Conservation (phyloP, 2,888 invertebrate species). For the Incurvaria masculella region DNA sequence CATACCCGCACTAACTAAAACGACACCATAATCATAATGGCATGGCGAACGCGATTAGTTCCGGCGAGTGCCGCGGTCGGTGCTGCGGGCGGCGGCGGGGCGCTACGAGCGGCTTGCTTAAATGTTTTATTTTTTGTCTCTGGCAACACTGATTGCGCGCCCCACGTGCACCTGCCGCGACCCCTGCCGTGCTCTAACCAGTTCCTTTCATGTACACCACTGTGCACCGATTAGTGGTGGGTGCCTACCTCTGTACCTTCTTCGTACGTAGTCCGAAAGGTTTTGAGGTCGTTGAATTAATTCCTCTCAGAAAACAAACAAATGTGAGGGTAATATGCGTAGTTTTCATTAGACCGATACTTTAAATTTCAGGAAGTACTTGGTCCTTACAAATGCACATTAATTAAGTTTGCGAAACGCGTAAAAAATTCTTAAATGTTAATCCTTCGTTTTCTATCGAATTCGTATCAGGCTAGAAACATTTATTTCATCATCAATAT, state of each 20-base stretch:
- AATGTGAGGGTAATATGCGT: constrained; percentile 1
- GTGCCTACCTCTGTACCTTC: too few species aligned
- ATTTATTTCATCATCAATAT: too few species aligned
- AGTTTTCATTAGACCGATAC: constrained; percentile 9
- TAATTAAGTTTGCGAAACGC: constrained; percentile 10
- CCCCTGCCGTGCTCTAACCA: constrained; percentile 31
- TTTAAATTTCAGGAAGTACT: too few species aligned
- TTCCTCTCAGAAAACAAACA: constrained; percentile 4
- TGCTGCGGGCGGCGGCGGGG: too few species aligned
- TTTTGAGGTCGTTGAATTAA: too few species aligned
- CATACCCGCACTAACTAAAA: not conserved
- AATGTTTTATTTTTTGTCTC: constrained; percentile 4
- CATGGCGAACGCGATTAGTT: constrained; percentile 29
- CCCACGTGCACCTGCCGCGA: constrained; percentile 40
- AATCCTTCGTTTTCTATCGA: too few species aligned
- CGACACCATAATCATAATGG: constrained; percentile 16
- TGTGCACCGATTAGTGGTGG: too few species aligned
- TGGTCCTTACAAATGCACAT: too few species aligned
- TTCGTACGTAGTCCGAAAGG: too few species aligned
- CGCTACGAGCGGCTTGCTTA: not conserved
- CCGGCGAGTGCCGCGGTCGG: constrained; percentile 17
- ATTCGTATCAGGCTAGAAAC: too few species aligned
- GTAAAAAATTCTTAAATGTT: not conserved
- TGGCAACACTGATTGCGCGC: constrained; percentile 20
- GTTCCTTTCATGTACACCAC: constrained; percentile 25